Percentiles rank a stretch among this genome's conserved stretches.
Conservation (phyloP, 2,113 vertebrate species). For the Garra rufa region DNA sequence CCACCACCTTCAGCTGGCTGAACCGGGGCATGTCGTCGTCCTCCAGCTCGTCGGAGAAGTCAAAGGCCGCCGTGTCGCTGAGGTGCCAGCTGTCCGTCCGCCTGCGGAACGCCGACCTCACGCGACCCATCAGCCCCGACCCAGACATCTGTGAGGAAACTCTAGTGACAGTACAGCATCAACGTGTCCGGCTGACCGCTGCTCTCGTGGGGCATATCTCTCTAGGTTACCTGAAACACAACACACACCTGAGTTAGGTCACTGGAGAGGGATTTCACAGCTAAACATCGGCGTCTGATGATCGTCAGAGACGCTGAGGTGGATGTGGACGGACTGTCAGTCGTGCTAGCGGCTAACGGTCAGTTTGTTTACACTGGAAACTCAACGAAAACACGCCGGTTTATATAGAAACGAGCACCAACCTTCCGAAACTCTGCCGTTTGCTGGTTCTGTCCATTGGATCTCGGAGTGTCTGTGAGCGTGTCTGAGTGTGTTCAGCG, state of each 20-base stretch:
- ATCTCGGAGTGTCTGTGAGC: not conserved
- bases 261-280: not conserved
- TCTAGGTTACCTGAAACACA: not conserved
- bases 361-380: not conserved
- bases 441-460: slow-evolving; percentile 9
- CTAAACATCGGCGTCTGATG: not conserved
- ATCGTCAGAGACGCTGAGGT: not conserved
- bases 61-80: slow-evolving; percentile 87
- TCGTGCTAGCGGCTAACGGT: too few species aligned
- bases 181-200: not conserved
- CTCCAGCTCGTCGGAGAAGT: slow-evolving; percentile 82
- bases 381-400: not conserved
- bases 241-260: not conserved
- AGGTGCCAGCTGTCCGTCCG: slow-evolving; percentile 73
- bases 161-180: not conserved
- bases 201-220: not conserved
- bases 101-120: slow-evolving; percentile 80
- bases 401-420: not conserved
- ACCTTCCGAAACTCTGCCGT: not conserved
- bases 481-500: not conserved
- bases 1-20: slow-evolving; percentile 88
- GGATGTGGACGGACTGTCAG: not conserved
- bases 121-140: slow-evolving; percentile 76
- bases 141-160: slow-evolving; percentile 78
- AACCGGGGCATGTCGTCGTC: slow-evolving; percentile 83